phyloP scores from a whole-genome alignment of 2,888 invertebrate species.

The Smittia sp. region DNA sequence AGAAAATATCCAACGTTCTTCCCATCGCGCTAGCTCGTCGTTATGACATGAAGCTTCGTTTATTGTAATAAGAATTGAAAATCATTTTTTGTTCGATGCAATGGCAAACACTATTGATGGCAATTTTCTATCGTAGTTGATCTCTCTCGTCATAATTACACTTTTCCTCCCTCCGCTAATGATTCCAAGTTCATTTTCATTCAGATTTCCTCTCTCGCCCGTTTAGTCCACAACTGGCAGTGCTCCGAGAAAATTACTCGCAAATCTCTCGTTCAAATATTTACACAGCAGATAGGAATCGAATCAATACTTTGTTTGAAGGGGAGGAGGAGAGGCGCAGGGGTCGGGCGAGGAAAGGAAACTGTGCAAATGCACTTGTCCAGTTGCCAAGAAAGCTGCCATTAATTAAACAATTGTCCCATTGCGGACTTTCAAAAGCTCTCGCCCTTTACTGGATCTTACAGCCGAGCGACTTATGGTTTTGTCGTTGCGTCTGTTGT shows the following conservation, averaged over 20 bases:
- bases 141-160: neutral
- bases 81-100: neutral
- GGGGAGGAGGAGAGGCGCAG: neutral
- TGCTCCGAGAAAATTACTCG: neutral
- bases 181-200: conserved; percentile 12
- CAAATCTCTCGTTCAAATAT: conserved; percentile 36
- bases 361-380: neutral
- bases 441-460: neutral
- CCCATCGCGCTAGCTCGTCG: too few relatives aligned
- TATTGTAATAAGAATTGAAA: too few relatives aligned
- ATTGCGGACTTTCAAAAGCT: neutral
- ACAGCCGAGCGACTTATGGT: too few relatives aligned
- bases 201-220: neutral
- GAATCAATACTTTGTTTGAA: conserved; percentile 26
- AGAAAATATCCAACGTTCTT: too few relatives aligned
- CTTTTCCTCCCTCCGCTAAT: neutral
- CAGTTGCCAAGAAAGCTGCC: neutral
- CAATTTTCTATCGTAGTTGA: neutral
- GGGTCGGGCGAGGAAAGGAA: neutral
- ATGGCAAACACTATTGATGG: conserved; percentile 4
- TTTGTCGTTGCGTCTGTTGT: neutral
- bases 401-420: too few relatives aligned
- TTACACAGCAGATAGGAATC: conserved; percentile 19
- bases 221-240: neutral
- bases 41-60: too few relatives aligned